Base-by-base conservation (phyloP, 2,113 vertebrate species). In the Cyphomyrus discorhynchus region DNA sequence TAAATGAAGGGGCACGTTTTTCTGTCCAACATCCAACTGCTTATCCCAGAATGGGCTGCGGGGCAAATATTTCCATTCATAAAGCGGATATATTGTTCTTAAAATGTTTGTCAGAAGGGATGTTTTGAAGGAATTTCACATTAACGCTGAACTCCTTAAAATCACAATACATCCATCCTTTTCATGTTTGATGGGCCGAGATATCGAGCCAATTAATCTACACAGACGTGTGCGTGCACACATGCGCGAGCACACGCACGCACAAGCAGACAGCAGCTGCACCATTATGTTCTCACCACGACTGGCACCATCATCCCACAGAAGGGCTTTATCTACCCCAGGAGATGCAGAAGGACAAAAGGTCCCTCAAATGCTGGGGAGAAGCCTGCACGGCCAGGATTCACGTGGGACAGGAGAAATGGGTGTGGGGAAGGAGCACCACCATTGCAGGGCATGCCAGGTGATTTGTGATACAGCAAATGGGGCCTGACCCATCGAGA, bases 171-270 rank as follows among this genome's bases (percentile, higher is more conserved):
- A 10, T 39, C 74, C 74, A 80, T 19, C 15, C 74, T 17, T 80
- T 80, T 80, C 74, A 39, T 42, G 31, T 80, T 80, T 80, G 35
- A 39, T 80, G 74, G 74, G 17, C 35, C 0, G 35, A 39, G 17
- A 42, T 6, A 6, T 74, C 27, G 6, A 80, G 15, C 11, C 74
- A 80, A 80, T 42, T 39, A 80, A 80, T 42, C 35, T 42, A 35
- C 6, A 1, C 35, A 80, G 5, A 80, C 1, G 10, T 3, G 31
- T 27, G 10, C 8, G 58, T 27, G 8, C 2, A 0, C 49, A 49
- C 49, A 3, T 0, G 2, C 11, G 0, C 49, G 2, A 1, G 21
- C 58, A 27, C 17, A 0, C 2, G 1, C 2, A 0, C 17, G 3
- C 17, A 53, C 52, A 21, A 1, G 31, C 66, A 35, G 10, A 15